Conservation (phyloP, 2,113 vertebrate genomes). For the Periophthalmodon schlosseri region DNA sequence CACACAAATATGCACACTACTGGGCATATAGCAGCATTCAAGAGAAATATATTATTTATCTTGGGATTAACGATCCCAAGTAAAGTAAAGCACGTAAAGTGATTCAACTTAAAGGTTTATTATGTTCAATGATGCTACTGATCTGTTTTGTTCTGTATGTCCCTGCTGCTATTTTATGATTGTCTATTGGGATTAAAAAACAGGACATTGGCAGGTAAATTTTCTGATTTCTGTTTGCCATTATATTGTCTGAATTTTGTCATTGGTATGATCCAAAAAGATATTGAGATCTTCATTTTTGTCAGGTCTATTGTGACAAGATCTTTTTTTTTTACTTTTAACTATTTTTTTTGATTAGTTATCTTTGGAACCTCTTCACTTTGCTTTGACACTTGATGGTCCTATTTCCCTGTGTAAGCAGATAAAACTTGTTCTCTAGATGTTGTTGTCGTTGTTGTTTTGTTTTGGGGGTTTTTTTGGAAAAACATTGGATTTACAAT, state of each 20-base stretch:
- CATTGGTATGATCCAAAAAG: neutral
- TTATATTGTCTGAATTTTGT: neutral
- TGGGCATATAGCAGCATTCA: constrained; percentile 5
- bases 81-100: no score
- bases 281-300: neutral
- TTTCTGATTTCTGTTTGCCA: neutral
- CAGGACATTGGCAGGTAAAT: neutral
- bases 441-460: neutral
- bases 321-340: neutral
- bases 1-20: constrained; percentile 14
- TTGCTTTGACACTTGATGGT: neutral
- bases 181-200: neutral
- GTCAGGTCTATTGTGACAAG: neutral
- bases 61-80: neutral
- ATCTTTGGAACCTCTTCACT: neutral
- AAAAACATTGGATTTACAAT: neutral
- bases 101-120: neutral
- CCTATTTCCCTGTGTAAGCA: neutral
- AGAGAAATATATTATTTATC: constrained; percentile 2
- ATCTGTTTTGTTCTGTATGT: neutral
- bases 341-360: neutral
- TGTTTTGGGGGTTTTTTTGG: neutral
- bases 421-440: neutral
- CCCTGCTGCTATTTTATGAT: neutral
- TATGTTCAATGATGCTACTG: neutral